Evolutionary conservation across 2,113 vertebrate genomes (phyloP), one percentile per base, ranked within the genome.

Genomic region (Haplotaxodon microlepis): DNA sequence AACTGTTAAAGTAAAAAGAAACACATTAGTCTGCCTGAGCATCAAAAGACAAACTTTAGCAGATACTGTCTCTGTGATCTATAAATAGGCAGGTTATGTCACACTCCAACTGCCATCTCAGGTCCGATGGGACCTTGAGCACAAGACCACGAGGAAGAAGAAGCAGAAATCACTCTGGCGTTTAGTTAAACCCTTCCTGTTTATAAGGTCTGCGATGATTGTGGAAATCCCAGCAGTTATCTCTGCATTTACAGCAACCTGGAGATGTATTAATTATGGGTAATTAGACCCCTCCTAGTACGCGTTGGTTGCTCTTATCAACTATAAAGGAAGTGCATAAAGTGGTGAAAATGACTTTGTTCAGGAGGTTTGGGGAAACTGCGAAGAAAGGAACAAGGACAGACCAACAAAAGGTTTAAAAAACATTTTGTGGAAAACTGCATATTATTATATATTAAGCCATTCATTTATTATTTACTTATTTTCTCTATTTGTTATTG

Each of bases 181-280:
- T 88, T 96, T 92, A 94, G 91, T 84, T 89, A 90, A 87, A 19
- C 92, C 93, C 93, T 96, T 97, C 97, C 97, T 96, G 96, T 97
- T 96, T 96, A 96, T 84, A 82, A 51, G 29, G 16, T 19, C 66
- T 53, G 47, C 73, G 13, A 71, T 84, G 87, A 7, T 24, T 89
- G 61, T 90, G 85, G 84, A 94, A 92, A 90, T 92, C 83, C 86
- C 89, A 92, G 82, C 40, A 53, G 69, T 54, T 81, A 79, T 85
- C 61, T 57, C 31, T 51, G 56, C 57, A 56, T 42, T 87, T 69
- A 86, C 40, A 56, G 13, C 50, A 63, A 85, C 90, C 84, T 89
- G 84, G 29, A 90, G 81, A 83, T 87, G 86, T 85, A 84, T 92
- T 71, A 90, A 96, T 95, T 94, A 91, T 81, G 88, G 78, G 90